Percentiles rank a stretch among this genome's conserved stretches.
Evolutionary conservation across 2,797 vertebrate species (phyloP).

Genomic region (Sternotherus odoratus): DNA sequence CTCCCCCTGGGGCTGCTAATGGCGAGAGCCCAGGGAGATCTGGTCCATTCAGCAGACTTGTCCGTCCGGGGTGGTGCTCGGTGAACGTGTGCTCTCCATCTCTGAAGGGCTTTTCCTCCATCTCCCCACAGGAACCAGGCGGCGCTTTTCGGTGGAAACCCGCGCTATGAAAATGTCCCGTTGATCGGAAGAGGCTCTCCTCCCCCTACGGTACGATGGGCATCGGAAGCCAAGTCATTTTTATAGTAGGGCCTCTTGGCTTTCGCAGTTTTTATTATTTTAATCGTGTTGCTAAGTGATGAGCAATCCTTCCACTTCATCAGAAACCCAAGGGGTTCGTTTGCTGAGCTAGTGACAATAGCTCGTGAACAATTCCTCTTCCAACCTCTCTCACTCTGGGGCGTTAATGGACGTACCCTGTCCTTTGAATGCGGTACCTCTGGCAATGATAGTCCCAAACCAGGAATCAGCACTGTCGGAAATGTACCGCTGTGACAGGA

Average conservation of each 20-base stretch:
- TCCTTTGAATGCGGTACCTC: background rate
- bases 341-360: rapidly evolving
- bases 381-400: background rate
- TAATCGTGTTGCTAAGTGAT: background rate
- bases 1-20: background rate
- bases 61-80: background rate
- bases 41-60: background rate
- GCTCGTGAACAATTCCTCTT: rapidly evolving
- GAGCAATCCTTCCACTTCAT: rapidly evolving
- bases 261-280: background rate
- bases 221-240: conserved; percentile 68
- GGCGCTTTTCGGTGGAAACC: conserved; percentile 93
- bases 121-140: conserved; percentile 91
- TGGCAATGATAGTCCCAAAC: background rate
- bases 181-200: conserved; percentile 96
- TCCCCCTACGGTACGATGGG: conserved; percentile 93
- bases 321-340: rapidly evolving
- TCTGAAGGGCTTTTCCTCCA: background rate
- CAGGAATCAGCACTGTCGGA: background rate
- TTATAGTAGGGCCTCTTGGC: background rate
- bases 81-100: background rate
- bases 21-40: background rate
- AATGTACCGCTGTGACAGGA: background rate
- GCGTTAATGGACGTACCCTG: background rate
- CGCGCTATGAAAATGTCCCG: conserved; percentile 95